phyloP scores from a whole-genome alignment of 2,113 vertebrate species.

The Ondatra zibethicus region DNA sequence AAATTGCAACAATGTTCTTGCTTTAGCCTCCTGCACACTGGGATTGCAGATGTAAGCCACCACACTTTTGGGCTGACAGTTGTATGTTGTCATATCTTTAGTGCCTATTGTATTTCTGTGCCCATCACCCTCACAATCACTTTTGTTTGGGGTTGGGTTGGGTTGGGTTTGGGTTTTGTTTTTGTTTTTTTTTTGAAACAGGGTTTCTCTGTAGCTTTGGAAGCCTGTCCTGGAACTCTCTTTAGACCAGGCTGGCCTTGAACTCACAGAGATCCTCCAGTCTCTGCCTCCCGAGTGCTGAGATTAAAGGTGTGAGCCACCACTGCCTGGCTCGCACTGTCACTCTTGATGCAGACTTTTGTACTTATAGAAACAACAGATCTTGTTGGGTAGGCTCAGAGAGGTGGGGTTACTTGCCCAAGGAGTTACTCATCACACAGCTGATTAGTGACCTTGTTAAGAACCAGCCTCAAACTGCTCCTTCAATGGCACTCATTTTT shows the following conservation, averaged over 20 bases:
- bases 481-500: not conserved
- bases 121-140: not conserved
- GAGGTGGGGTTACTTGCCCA: slow-evolving; percentile 7
- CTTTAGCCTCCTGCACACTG: no score
- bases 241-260: no score
- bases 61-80: not conserved
- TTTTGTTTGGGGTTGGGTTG: no score
- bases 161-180: no score
- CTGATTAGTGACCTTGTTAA: not conserved
- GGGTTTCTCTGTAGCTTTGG: no score
- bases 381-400: not conserved
- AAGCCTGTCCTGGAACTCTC: no score
- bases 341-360: not conserved
- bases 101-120: not conserved
- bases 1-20: not conserved
- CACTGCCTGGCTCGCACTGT: not conserved
- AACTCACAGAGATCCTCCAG: no score
- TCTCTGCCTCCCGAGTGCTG: no score
- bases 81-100: not conserved
- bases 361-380: not conserved
- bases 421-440: slow-evolving; percentile 28
- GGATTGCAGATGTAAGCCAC: not conserved
- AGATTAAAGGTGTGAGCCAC: no score
- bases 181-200: no score
- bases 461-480: not conserved